These are phyloP conservation scores for Vanessa atalanta DNA, from an alignment of 1,140 invertebrate species.

Conservation along the genomic window DNA sequence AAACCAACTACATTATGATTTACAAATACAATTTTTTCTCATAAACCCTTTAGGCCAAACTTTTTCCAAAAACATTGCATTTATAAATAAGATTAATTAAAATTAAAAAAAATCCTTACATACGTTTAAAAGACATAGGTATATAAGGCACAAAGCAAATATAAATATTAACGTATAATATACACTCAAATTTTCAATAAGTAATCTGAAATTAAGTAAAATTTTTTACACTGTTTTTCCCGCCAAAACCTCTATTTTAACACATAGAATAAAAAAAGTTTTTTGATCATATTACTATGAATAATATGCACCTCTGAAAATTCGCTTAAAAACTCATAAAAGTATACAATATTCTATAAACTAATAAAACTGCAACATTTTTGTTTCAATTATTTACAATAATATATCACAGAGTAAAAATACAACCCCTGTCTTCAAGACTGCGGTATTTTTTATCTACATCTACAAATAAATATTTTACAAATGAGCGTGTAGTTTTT, in stretches of 20 bases:
- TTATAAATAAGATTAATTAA: not conserved
- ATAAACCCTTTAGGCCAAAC: not conserved
- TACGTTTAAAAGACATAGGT: not conserved
- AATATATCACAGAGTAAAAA: constrained; percentile 78
- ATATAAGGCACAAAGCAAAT: constrained; percentile 10
- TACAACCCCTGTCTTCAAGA: constrained; percentile 66
- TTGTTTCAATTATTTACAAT: constrained; percentile 51
- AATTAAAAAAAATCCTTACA: not conserved
- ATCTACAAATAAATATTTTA: constrained; percentile 20
- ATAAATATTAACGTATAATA: constrained; percentile 4
- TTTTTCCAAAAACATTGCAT: not conserved
- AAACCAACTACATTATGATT: not conserved
- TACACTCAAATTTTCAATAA: not conserved
- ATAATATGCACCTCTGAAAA: constrained; percentile 10
- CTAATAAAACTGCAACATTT: constrained; percentile 35
- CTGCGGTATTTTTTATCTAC: constrained; percentile 41
- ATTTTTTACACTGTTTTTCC: constrained; percentile 3
- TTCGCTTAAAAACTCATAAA: constrained; percentile 4
- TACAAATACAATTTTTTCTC: not conserved
- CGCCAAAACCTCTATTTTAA: not conserved
- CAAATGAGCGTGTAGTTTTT: constrained; percentile 26
- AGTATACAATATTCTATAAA: constrained; percentile 7
- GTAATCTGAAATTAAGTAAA: not conserved
- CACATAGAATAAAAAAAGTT: not conserved
- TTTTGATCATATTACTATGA: not conserved